Evolutionary conservation across 2,888 invertebrate genomes (phyloP).

Genomic region (Galerucella calmariensis): DNA sequence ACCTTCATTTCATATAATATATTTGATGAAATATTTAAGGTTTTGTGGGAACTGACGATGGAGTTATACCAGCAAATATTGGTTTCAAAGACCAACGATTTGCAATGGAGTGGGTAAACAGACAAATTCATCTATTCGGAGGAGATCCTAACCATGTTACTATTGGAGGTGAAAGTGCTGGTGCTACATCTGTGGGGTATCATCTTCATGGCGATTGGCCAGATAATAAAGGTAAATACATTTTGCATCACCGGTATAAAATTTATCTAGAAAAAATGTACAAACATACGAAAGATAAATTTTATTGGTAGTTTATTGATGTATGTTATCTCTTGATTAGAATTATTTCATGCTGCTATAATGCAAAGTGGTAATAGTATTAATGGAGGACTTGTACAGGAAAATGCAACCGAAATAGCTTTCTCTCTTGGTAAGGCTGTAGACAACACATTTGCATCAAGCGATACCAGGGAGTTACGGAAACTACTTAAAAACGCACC

Average conservation of each 20-base stretch:
- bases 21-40: slow-evolving; percentile 6
- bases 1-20: no score
- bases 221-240: slow-evolving; percentile 1
- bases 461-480: slow-evolving; percentile 25
- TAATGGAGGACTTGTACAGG: slow-evolving; percentile 8
- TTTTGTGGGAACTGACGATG: slow-evolving; percentile 79
- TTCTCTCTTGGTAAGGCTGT: slow-evolving; percentile 26
- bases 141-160: slow-evolving; percentile 77
- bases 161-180: slow-evolving; percentile 76
- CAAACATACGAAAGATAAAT: background rate
- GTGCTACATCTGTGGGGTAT: slow-evolving; percentile 66
- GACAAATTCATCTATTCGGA: slow-evolving; percentile 75
- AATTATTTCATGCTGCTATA: slow-evolving; percentile 36
- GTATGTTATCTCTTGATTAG: slow-evolving; percentile 15
- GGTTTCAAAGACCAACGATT: slow-evolving; percentile 79
- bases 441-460: slow-evolving; percentile 27
- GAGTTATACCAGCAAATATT: slow-evolving; percentile 74
- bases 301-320: background rate
- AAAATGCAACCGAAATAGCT: slow-evolving; percentile 23
- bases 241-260: no score
- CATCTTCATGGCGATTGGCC: slow-evolving; percentile 22
- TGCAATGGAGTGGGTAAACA: slow-evolving; percentile 75
- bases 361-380: slow-evolving; percentile 36
- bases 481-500: slow-evolving; percentile 22
- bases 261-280: no score